Conservation (phyloP, 1,140 invertebrate species). For the Halesus radiatus region DNA sequence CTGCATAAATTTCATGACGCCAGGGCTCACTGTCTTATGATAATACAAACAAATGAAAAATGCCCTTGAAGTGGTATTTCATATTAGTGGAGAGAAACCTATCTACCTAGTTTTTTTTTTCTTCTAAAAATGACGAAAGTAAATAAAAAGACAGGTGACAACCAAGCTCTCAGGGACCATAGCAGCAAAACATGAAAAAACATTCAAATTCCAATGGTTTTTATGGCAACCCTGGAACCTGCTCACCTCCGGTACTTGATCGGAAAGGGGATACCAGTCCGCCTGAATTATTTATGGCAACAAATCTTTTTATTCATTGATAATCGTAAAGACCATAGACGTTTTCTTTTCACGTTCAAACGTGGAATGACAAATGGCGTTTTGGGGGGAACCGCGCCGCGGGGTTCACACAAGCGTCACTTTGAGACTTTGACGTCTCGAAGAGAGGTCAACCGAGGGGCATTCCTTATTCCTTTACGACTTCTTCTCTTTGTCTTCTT, state of each 20-base stretch:
- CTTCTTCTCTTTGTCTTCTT: neutral
- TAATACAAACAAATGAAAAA: no score
- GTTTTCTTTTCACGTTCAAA: constrained; percentile 41
- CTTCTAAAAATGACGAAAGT: no score
- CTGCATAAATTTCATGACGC: no score
- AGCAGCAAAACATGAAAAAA: no score
- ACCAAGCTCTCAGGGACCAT: no score
- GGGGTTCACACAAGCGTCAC: constrained; percentile 44
- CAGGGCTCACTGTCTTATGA: no score
- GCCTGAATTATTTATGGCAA: constrained; percentile 46
- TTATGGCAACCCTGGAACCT: neutral
- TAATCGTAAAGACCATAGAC: constrained; percentile 46
- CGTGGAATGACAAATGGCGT: constrained; percentile 45
- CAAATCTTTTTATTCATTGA: constrained; percentile 50
- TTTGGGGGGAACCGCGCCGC: constrained; percentile 34
- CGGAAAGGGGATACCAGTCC: constrained; percentile 27
- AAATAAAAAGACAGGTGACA: no score
- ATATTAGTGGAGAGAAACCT: no score
- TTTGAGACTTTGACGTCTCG: neutral
- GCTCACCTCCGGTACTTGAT: constrained; percentile 28
- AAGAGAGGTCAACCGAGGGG: constrained; percentile 33
- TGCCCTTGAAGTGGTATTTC: no score
- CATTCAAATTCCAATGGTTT: no score
- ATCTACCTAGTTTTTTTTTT: no score
- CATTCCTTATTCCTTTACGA: neutral